Evolutionary conservation across 2,888 invertebrate species (phyloP), one percentile per base, ranked within the genome.

Genomic region (Lasiommata megera): DNA sequence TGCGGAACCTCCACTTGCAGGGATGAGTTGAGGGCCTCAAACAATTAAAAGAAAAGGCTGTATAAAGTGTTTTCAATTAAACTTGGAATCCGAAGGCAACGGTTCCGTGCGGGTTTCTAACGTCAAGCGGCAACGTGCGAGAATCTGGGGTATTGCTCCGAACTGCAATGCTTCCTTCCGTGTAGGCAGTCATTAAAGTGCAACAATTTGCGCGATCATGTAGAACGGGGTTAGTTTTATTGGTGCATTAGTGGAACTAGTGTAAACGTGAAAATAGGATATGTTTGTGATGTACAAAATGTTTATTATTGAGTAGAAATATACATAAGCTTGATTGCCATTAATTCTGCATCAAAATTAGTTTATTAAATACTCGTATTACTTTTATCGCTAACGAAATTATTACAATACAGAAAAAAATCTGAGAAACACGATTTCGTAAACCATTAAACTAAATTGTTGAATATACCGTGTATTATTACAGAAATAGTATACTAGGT

Each of bases 21-120:
- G 63, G 62, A 66, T 62, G 61, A 67, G 63, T 66, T 53, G 64
- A 55, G 57, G 61, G 64, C 58, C 56, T 63, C 55, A 59, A 65
- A 79, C 79, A 83, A 87, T 86, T 82, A 83, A 81, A 84, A 84
- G 79, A 84, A 84, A 81, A 78, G 74, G 77, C 76, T 79, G 70
- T 77, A 73, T 76, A 81, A 73, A 84, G 77, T 79, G 81, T 87
- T 87, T 87, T 81, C 87, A 88, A 88, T 88, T 88, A 88, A 84
- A 80, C 72, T 74, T 74, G 82, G 84, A 84, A 88, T 87, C 78
- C 77, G 70, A 74, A 75, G 74, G 75, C 72, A 75, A 73, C 69
- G 72, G 72, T 69, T 70, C 68, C 71, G 74, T 74, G 75, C 69
- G 76, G 73, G 78, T 70, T 73, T 67, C 74, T 77, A 77, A 75